phyloP scores from a whole-genome alignment of 1,140 invertebrate genomes.

The Ceratoteleas bidentatus region DNA sequence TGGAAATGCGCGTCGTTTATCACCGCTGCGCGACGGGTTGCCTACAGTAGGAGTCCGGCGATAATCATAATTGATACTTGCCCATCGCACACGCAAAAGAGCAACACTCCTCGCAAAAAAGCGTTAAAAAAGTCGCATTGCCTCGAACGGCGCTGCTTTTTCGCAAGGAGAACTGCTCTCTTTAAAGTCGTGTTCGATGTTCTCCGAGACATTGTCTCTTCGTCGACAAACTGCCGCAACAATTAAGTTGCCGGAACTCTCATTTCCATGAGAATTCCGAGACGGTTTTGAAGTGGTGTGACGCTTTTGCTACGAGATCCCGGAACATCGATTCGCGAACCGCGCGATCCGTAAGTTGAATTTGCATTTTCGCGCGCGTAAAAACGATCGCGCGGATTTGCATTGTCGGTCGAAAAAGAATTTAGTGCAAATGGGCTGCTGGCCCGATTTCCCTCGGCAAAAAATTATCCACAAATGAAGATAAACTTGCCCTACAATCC shows the following conservation, averaged over 20 bases:
- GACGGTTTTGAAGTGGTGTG: slow-evolving; percentile 22
- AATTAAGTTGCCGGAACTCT: slow-evolving; percentile 6
- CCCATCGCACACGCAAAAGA: no score
- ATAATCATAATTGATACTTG: no score
- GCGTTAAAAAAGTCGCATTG: no score
- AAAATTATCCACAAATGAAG: slow-evolving; percentile 44
- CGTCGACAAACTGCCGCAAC: no score
- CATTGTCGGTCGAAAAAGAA: slow-evolving; percentile 62
- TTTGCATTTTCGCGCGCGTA: slow-evolving; percentile 58
- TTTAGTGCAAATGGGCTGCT: slow-evolving; percentile 59
- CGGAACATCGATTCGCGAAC: slow-evolving; percentile 46
- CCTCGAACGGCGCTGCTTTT: no score
- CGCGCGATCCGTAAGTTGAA: slow-evolving; percentile 39
- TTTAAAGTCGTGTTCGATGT: no score
- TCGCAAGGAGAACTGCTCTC: no score
- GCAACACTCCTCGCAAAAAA: no score
- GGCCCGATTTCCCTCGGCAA: slow-evolving; percentile 18
- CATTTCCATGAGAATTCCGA: slow-evolving; percentile 32
- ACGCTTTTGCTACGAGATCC: slow-evolving; percentile 24
- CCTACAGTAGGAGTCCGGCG: no score
- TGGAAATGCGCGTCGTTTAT: no score
- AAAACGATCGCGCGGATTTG: slow-evolving; percentile 61
- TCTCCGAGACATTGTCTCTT: no score
- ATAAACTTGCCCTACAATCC: slow-evolving; percentile 18
- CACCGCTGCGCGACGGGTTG: no score